Evolutionary conservation across 2,113 vertebrate genomes (phyloP).

Genomic region (Entelurus aequoreus): DNA sequence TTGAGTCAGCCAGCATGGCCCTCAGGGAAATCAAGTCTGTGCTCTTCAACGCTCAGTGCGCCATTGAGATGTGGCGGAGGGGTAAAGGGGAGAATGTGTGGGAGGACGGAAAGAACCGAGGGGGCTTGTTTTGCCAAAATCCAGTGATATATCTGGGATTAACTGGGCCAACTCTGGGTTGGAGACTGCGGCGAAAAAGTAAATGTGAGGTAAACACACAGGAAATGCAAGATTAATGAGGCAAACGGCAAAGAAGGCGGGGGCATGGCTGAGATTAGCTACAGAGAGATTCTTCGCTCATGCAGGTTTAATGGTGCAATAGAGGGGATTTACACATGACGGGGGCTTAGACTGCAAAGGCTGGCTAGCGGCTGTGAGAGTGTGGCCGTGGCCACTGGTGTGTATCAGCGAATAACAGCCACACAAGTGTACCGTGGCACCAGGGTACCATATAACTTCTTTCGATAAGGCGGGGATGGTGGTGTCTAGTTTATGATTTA

Average conservation of each 20-base stretch:
- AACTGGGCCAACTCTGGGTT: slow-evolving; percentile 24
- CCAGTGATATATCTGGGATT: slow-evolving; percentile 39
- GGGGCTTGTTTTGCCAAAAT: slow-evolving; percentile 18
- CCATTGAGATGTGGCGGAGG: slow-evolving; percentile 19
- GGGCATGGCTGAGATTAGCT: slow-evolving; percentile 36
- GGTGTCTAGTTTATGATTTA: not conserved
- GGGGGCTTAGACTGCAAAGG: slow-evolving; percentile 22
- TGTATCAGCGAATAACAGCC: slow-evolving; percentile 10
- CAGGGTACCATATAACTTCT: not conserved
- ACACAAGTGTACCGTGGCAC: not conserved
- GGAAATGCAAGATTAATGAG: slow-evolving; percentile 30
- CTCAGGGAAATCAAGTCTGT: slow-evolving; percentile 63
- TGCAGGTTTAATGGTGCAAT: slow-evolving; percentile 38
- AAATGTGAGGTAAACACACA: slow-evolving; percentile 23
- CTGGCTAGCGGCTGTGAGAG: not conserved
- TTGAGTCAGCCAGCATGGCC: slow-evolving; percentile 35
- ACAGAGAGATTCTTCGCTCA: slow-evolving; percentile 25
- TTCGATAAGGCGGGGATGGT: not conserved
- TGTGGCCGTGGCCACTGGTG: not conserved
- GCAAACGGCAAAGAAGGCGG: slow-evolving; percentile 13
- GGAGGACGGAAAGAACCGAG: not conserved
- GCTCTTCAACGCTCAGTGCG: slow-evolving; percentile 37
- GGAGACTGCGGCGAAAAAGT: slow-evolving; percentile 9
- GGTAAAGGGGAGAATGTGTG: not conserved
- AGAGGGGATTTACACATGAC: slow-evolving; percentile 34